Conservation (phyloP, 2,888 invertebrate species). For the Tetragonula carbonaria region DNA sequence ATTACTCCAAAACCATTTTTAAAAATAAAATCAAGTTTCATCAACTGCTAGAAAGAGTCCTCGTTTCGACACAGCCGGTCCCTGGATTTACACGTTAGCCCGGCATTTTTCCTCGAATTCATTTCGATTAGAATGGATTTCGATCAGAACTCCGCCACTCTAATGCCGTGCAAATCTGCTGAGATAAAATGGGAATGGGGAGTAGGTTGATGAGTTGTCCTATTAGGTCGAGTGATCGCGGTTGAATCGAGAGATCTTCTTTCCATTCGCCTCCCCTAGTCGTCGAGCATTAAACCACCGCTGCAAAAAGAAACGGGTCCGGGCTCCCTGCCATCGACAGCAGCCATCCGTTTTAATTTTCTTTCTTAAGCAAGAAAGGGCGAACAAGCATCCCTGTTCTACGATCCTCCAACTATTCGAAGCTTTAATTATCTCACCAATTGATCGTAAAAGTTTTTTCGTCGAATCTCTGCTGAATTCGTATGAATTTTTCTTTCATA, state of each 20-base stretch:
- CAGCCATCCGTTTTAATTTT: conserved; percentile 59
- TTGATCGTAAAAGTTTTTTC: conserved; percentile 21
- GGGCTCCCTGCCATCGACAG: conserved; percentile 56
- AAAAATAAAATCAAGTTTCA: too few relatives aligned
- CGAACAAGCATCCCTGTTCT: conserved; percentile 26
- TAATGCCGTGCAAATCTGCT: conserved; percentile 73
- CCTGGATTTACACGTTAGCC: neutral
- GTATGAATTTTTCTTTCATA: neutral
- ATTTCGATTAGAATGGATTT: conserved; percentile 27
- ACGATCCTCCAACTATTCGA: conserved; percentile 5
- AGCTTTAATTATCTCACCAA: conserved; percentile 41
- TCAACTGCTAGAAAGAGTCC: too few relatives aligned
- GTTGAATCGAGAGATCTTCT: conserved; percentile 59
- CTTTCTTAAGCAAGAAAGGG: conserved; percentile 41
- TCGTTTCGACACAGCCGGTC: neutral
- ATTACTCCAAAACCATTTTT: too few relatives aligned
- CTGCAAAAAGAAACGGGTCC: conserved; percentile 50
- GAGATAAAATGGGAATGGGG: conserved; percentile 69
- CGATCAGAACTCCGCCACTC: conserved; percentile 4
- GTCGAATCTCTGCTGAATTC: too few relatives aligned
- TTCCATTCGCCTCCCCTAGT: conserved; percentile 54
- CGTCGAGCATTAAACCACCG: conserved; percentile 53
- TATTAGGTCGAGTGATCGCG: conserved; percentile 71
- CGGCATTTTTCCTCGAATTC: neutral
- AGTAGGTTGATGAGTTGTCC: conserved; percentile 65